Percentiles rank a stretch among this genome's conserved stretches.
These are phyloP conservation scores for Temnothorax curvispinosus DNA, from an alignment of 1,140 invertebrate genomes.

Conservation along the genomic window DNA sequence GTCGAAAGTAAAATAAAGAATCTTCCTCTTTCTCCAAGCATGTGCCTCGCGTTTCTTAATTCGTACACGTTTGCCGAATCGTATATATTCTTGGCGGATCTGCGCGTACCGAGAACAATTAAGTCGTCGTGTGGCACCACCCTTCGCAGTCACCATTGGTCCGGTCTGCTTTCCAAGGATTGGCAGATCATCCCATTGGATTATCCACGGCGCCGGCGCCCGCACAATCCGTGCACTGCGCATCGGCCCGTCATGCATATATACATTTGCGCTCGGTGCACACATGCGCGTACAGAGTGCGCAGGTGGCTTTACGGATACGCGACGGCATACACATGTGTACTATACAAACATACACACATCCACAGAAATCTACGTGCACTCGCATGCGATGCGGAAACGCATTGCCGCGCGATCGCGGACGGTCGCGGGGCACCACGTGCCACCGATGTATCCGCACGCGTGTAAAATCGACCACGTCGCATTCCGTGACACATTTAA, in stretches of 20 bases:
- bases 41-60: background rate
- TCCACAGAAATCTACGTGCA: background rate
- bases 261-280: background rate
- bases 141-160: conserved; percentile 78
- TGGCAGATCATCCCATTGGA: conserved; percentile 85
- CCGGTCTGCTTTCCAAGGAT: conserved; percentile 77
- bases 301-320: conserved; percentile 16
- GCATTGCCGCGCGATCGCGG: conserved; percentile 17
- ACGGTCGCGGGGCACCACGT: conserved; percentile 58
- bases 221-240: conserved; percentile 69
- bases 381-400: conserved; percentile 54
- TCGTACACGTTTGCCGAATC: conserved; percentile 2
- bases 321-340: background rate
- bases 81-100: conserved; percentile 16
- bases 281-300: conserved; percentile 16
- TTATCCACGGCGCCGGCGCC: conserved; percentile 84
- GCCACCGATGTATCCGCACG: conserved; percentile 33
- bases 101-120: conserved; percentile 54
- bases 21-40: background rate
- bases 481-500: conserved; percentile 44
- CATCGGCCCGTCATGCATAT: conserved; percentile 49
- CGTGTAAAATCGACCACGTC: conserved; percentile 33
- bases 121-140: conserved; percentile 68
- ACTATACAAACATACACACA: background rate
- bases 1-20: background rate